A percentile compares a stretch with the other conserved stretches of the same genome.
These are phyloP conservation scores for Frieseomelitta varia DNA, from an alignment of 1,140 invertebrate genomes.

Conservation along the genomic window DNA sequence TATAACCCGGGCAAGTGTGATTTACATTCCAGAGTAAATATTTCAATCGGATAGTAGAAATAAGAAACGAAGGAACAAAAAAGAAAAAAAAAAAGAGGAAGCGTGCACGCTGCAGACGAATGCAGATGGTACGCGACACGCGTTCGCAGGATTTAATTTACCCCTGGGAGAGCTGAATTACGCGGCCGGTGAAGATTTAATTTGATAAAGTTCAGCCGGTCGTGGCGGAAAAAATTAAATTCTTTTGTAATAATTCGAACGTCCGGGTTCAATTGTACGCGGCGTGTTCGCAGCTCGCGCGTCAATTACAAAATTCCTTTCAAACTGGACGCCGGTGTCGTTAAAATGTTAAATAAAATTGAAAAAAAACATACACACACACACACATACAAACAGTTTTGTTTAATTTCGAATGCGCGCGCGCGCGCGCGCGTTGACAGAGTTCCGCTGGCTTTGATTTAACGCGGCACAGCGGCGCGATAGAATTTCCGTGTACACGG, in stretches of 20 bases:
- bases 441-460: neutral
- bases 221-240: slow-evolving; percentile 17
- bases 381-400: neutral
- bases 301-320: neutral
- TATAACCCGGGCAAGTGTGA: neutral
- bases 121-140: slow-evolving; percentile 13
- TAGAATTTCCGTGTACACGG: neutral
- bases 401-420: neutral
- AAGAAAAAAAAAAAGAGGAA: neutral
- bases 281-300: neutral
- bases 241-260: slow-evolving; percentile 3
- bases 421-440: too few species aligned
- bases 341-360: neutral
- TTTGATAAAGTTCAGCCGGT: slow-evolving; percentile 2
- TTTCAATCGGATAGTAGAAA: slow-evolving; percentile 10
- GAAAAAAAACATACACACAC: too few species aligned
- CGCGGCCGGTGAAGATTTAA: slow-evolving; percentile 22
- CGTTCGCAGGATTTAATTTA: slow-evolving; percentile 40
- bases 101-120: neutral
- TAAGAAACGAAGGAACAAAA: neutral
- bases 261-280: neutral
- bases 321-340: neutral
- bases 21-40: slow-evolving; percentile 26
- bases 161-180: slow-evolving; percentile 14
- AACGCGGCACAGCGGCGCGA: too few species aligned